Evolutionary conservation across 2,113 vertebrate species (phyloP).

Genomic region (Carollia perspicillata): DNA sequence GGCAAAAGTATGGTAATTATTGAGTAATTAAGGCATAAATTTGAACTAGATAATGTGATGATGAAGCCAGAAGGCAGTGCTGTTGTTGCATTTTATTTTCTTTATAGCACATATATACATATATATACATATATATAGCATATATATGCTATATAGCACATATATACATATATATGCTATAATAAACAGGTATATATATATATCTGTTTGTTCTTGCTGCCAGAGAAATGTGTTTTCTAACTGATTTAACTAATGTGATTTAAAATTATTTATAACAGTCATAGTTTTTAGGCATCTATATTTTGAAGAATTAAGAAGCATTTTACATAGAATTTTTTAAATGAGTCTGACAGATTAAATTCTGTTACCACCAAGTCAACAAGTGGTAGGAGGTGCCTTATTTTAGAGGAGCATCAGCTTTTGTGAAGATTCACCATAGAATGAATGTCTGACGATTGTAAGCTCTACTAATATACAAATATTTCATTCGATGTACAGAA

Average conservation of each 20-base stretch:
- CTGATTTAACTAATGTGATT: not conserved
- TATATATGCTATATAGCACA: no score
- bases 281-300: not conserved
- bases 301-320: not conserved
- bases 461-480: not conserved
- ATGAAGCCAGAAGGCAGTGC: not conserved
- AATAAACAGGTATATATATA: no score
- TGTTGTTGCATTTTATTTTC: not conserved
- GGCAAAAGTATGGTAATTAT: not conserved
- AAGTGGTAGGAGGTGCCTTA: not conserved
- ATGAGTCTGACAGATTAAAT: not conserved
- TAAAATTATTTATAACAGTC: not conserved
- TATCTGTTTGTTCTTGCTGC: not conserved
- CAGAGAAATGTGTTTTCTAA: not conserved
- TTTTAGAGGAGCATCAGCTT: not conserved
- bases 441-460: not conserved
- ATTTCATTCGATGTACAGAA: not conserved
- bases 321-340: not conserved
- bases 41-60: not conserved
- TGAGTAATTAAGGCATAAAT: not conserved
- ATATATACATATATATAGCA: no score
- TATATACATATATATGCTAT: no score
- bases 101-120: not conserved
- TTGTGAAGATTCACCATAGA: not conserved
- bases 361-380: not conserved